These are phyloP conservation scores for Meriones psammophilus DNA, from an alignment of 2,797 vertebrate genomes.

Conservation along the genomic window DNA sequence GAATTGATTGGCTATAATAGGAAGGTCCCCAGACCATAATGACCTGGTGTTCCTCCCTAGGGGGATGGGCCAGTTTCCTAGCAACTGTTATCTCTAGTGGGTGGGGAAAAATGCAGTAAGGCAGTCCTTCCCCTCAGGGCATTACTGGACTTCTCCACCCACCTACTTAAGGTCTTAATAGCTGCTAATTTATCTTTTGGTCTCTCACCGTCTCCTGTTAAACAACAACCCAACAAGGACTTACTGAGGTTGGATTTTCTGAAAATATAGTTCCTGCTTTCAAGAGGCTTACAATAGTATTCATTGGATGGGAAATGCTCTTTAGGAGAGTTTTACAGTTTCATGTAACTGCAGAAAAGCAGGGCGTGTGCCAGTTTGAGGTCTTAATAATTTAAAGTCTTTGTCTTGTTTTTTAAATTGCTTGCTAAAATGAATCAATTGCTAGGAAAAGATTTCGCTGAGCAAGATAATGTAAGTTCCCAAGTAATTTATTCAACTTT, in stretches of 20 bases:
- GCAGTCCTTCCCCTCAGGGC: no score
- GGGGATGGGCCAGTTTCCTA: no score
- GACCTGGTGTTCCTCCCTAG: no score
- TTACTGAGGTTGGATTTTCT: neutral
- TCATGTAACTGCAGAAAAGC: neutral
- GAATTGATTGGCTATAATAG: no score
- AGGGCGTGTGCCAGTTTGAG: neutral
- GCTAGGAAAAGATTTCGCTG: neutral
- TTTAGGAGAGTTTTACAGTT: neutral
- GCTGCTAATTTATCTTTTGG: no score
- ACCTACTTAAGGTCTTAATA: no score
- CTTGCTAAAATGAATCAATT: neutral
- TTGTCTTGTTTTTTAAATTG: slow-evolving; percentile 8
- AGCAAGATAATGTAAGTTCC: neutral
- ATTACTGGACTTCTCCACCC: no score
- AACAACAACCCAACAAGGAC: neutral
- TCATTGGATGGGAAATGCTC: neutral
- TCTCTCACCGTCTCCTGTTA: neutral
- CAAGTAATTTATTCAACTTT: neutral
- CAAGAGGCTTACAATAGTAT: neutral
- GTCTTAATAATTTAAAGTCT: neutral
- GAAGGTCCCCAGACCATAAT: no score
- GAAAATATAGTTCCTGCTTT: neutral
- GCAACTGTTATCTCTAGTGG: no score
- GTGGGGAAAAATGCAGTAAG: no score